These are phyloP conservation scores for Candoia aspera DNA, from an alignment of 2,113 vertebrate genomes.

Conservation along the genomic window DNA sequence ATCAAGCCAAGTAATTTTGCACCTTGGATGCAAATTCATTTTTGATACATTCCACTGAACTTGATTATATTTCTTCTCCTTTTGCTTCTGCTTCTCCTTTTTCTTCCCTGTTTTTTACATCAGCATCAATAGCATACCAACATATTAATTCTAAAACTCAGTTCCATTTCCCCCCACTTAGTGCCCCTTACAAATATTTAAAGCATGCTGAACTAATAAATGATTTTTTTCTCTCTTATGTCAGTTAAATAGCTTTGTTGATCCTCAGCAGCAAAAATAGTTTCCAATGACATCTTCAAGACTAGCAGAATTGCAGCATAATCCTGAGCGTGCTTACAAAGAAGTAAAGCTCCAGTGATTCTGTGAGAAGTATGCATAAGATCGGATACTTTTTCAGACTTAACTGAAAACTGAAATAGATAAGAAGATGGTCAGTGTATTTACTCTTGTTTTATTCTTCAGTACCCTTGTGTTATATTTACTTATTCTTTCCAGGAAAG, in stretches of 20 bases:
- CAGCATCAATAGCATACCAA: not conserved
- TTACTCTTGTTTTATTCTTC: not conserved
- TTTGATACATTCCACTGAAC: not conserved
- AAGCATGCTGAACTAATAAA: not conserved
- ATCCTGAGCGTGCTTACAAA: not conserved
- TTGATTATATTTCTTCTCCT: not conserved
- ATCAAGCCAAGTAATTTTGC: not conserved
- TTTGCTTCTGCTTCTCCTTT: not conserved
- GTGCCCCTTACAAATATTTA: not conserved
- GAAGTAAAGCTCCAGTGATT: not conserved
- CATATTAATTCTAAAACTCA: constrained; percentile 1
- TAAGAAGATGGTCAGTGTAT: not conserved
- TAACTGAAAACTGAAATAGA: not conserved
- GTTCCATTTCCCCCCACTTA: not conserved
- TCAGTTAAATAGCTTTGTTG: not conserved
- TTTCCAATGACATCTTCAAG: not conserved
- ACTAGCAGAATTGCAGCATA: not conserved
- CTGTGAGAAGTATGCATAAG: not conserved
- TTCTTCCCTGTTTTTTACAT: not conserved
- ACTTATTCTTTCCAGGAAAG: not conserved
- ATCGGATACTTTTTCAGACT: not conserved
- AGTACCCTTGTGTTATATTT: accelerated
- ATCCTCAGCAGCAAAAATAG: not conserved
- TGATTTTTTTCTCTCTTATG: not conserved
- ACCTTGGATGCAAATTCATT: not conserved